Evolutionary conservation across 92 coral and sea anemone species (phyloP), one percentile per base, ranked within the genome.

Genomic region (Montipora capitata): DNA sequence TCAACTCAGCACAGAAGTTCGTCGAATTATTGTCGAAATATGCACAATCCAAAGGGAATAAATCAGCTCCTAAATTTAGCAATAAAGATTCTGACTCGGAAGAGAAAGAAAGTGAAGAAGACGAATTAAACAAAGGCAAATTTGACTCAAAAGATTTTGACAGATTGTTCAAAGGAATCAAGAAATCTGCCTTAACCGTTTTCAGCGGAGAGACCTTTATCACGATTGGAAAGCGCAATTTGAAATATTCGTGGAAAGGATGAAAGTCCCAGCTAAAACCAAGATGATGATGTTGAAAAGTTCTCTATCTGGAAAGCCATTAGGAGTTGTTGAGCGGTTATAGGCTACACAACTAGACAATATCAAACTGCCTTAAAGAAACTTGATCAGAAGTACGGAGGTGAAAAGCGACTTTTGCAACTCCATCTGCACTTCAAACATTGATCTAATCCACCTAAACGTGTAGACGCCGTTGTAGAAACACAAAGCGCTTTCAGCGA

Each of bases 201-300:
- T 90, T 85, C 44, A 67, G 90, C 7, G 90, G 93, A 27, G 86
- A 66, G 87, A 90, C 16, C 90, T 90, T 48, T 84, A 90, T 78
- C 90, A 84, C 27, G 90, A 90, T 40, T 90, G 85, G 89, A 78
- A 84, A 74, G 93, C 87, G 59, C 87, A 90, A 52, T n/a, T 90
- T 90, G 82, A 90, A 71, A 70, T 90, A 59, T 90, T 90, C 71
- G 74, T 79, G 27, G 58, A 90, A 40, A 63, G 85, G 61, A 58
- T 84, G 12, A 77, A 72, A 40, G 90, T 85, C 1, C 93, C 87
- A 10, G 79, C 85, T 9, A 84, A 90, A 70, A 67, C 77, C 39
- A 90, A 90, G 63, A 90, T 90, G 90, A 68, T 84, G 82, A 77
- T 90, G 68, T 81, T 90, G 16, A 90, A 90, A 54, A 84, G 70